Evolutionary conservation across 1,140 invertebrate genomes (phyloP), one percentile per base, ranked within the genome.

Genomic region (Musca vetustissima): DNA sequence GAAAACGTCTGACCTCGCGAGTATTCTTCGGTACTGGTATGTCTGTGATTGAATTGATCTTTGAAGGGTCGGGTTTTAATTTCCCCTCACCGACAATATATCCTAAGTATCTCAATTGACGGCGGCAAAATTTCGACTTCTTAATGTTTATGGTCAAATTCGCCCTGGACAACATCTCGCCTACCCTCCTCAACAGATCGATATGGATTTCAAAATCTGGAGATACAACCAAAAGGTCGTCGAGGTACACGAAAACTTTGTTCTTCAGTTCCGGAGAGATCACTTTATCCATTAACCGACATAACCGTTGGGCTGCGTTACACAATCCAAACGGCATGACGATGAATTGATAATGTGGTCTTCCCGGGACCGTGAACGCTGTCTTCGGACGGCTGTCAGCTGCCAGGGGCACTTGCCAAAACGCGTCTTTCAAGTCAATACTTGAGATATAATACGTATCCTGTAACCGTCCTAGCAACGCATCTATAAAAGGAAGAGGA

Each of bases 201-300:
- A 85, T 64, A 70, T 87, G 85, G 21, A 82, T 73, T 11, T 84
- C 76, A 53, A 80, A 80, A 13, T 69, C 76, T 6, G 72, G 66
- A 7, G 72, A 74, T 21, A 76, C 74, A 9, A 86, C 72, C 0
- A 86, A 66, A 2, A 86, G 74, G 67, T 88, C 86, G 73, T 87
- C 86, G 14, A 70, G 43, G 48, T 70, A 70, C 2, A 67, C 55
- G 28, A 66, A 67, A 9, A 66, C 69, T 25, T 28, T 24, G 9
- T 59, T 24, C n/a, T 48, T 24, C 7, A 70, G 55, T 4, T 14
- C 6, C 2, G 32, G 11, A 11, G 69, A 53, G 8, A 70, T 67
- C 9, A 70, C 64, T 19, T 64, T 69, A n/a, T 64, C 61, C 68
- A 64, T 69, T 43, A 69, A 49, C 19, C 61, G 22, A 24, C 61